Evolutionary conservation across 2,113 vertebrate species (phyloP), one percentile per base, ranked within the genome.

Genomic region (Amphiprion percula): DNA sequence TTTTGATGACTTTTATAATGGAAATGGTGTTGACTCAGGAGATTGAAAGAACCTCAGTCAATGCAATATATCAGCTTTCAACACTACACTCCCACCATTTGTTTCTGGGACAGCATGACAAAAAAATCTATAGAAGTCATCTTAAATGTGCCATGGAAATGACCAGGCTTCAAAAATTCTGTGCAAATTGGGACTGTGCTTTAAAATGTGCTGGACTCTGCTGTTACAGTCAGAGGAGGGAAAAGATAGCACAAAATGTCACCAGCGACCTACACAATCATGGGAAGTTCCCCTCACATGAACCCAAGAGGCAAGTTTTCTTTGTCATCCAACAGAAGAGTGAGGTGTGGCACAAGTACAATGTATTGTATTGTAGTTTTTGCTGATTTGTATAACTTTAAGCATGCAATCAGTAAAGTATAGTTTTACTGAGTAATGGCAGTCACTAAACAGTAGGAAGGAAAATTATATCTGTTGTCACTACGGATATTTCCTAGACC

Each of bases 241-340:
- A 21, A 65, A 83, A 71, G 24, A 59, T 23, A 77, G n/a, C 39
- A 50, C 33, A 75, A 50, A 75, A 26, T 74, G 74, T 47, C 56
- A 26, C 55, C 69, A 69, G 63, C 55, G 46, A 88, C 60, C 53
- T 26, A 76, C 66, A 24, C 19, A 71, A 68, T 59, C 74, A 80
- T 67, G 77, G 77, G 80, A 79, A 79, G 52, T 74, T 76, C 69
- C 68, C 63, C 37, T 77, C 54, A 47, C 19, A 50, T 63, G n/a
- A 89, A 81, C 69, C 50, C 76, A 79, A 61, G 67, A 73, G 73
- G 77, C 64, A 37, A 67, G 52, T 78, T 66, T 81, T 55, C 74
- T 73, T 75, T 72, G 80, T 88, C 64, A 79, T 75, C 68, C 28
- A 58, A 65, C 19, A 49, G 65, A 49, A 39, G 28, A 81, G 66